Evolutionary conservation across 2,888 invertebrate genomes (phyloP).

Genomic region (Rotaria magnacalcarata): DNA sequence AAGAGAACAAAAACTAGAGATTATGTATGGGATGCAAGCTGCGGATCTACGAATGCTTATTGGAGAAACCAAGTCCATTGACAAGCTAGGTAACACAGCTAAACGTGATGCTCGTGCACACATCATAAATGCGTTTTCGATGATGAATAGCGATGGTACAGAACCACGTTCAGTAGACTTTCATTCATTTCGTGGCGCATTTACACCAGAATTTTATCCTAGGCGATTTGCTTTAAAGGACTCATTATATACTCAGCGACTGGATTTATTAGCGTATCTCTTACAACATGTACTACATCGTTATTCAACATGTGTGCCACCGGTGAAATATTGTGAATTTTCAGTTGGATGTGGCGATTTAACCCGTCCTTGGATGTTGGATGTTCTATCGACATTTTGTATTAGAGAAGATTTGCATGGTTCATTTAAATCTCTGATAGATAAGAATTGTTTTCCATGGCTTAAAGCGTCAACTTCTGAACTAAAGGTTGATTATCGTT

Average conservation of each 20-base stretch:
- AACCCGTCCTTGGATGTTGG: background rate
- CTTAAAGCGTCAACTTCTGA: background rate
- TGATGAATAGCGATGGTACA: background rate
- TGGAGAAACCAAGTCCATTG: too few relatives aligned
- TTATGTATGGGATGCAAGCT: background rate
- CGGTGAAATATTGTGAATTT: background rate
- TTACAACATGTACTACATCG: background rate
- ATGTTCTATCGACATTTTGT: background rate
- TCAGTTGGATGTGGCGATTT: background rate
- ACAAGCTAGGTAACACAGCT: background rate
- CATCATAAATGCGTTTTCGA: background rate
- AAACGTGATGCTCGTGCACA: background rate
- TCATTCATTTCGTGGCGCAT: background rate
- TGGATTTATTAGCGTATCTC: background rate
- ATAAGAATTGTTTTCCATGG: background rate
- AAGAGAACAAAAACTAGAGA: background rate
- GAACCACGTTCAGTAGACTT: background rate
- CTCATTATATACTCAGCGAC: background rate
- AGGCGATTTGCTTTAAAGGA: background rate
- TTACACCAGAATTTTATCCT: background rate
- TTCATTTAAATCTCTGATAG: background rate
- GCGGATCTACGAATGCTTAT: background rate
- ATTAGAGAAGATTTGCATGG: background rate
- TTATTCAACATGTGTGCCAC: background rate
- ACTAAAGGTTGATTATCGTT: background rate